A percentile compares a stretch with the other conserved stretches of the same genome.
phyloP scores from a whole-genome alignment of 2,797 vertebrate genomes.

The Eulemur coronatus region DNA sequence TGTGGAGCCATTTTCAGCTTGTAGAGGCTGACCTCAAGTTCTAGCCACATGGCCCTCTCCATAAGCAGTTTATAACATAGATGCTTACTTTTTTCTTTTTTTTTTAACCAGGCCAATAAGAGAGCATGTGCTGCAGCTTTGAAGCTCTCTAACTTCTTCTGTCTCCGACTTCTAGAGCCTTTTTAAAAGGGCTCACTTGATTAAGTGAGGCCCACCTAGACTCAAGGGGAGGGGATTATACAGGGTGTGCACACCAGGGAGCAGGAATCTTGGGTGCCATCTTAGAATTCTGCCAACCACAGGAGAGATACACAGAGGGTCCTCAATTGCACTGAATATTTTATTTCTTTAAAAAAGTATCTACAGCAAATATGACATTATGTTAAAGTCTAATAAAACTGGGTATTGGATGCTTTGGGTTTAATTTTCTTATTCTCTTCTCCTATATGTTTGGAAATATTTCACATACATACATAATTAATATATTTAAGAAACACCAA shows the following conservation, averaged over 20 bases:
- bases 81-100: background rate
- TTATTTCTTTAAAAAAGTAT: background rate
- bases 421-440: background rate
- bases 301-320: background rate
- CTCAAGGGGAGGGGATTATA: background rate
- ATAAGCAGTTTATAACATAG: background rate
- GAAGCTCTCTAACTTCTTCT: background rate
- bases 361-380: background rate
- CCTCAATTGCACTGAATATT: background rate
- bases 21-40: background rate
- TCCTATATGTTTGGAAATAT: background rate
- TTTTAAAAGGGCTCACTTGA: background rate
- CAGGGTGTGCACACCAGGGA: too few species aligned
- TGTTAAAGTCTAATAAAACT: background rate
- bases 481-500: background rate
- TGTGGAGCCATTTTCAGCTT: background rate
- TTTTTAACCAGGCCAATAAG: background rate
- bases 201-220: background rate
- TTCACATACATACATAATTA: background rate
- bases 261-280: background rate
- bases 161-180: background rate
- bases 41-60: background rate
- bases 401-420: background rate
- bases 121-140: background rate
- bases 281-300: background rate